Evolutionary conservation across 92 coral and sea anemone species (phyloP), one percentile per base, ranked within the genome.

Genomic region (Pocillopora grandis): DNA sequence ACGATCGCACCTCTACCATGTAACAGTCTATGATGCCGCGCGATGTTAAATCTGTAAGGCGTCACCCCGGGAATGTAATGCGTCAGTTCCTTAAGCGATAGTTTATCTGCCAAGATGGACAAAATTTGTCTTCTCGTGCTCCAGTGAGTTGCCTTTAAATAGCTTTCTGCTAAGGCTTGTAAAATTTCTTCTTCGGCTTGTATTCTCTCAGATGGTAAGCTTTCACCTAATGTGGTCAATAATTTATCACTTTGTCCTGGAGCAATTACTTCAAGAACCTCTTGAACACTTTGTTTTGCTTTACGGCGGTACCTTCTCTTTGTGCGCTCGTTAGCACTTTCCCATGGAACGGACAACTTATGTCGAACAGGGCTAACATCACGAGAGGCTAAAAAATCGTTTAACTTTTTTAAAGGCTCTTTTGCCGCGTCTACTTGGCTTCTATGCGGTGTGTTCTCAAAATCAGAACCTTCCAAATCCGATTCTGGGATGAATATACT

Each of bases 241-340:
- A 75, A 69, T 48, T 57, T 75, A 2, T 75, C 76, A 35, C 88
- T 76, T 49, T 76, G 80, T 17, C 81, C 81, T 4, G 93, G 93
- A 49, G 93, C 87, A 69, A 91, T 74, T 20, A 82, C 91, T 81
- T 91, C 80, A 76, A 84, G 87, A 42, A 82, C 86, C 42, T 90
- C 89, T 3, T 75, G 82, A 62, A 85, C 89, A 62, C 78, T 69
- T 82, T 91, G 84, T 71, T 75, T 88, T 27, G 89, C 89, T 76
- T 90, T 90, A 12, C 94, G 48, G 49, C 52, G 76, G 48, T 91
- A 83, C 57, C 62, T 62, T 8, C 89, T 84, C 80, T 84, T 84
- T 88, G 94, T 88, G 57, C 91, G 69, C 65, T 80, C 87, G 79
- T 86, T 72, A 16, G 87, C 91, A 11, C 33, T 58, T n/a, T 91